Percentiles rank a stretch among this genome's conserved stretches.
Evolutionary conservation across 2,113 vertebrate genomes (phyloP).

Genomic region (Tragelaphus scriptus): DNA sequence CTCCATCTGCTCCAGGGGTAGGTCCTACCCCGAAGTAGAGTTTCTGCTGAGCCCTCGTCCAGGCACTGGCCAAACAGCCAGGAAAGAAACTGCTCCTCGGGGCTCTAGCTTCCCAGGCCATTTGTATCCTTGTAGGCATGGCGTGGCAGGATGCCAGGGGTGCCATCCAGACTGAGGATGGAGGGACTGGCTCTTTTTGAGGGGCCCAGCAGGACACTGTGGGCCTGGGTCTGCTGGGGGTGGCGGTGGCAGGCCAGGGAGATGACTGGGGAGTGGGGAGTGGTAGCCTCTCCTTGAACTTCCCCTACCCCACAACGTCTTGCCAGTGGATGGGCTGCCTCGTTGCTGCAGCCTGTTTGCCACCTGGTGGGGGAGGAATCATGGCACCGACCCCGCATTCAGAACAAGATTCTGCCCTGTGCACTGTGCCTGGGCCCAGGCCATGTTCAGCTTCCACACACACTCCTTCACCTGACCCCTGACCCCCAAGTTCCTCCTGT

Average conservation of each 20-base stretch:
- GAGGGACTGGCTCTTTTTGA: background rate
- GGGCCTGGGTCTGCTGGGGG: background rate
- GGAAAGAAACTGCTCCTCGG: background rate
- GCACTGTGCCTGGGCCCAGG: rapidly evolving
- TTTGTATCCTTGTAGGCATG: background rate
- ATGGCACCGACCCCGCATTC: background rate
- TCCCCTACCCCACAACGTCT: rapidly evolving
- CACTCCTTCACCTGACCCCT: background rate
- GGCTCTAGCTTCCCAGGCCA: background rate
- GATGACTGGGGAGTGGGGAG: background rate
- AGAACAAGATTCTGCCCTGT: background rate
- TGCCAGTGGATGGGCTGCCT: background rate
- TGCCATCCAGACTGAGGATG: too few relatives aligned
- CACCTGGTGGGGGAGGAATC: background rate
- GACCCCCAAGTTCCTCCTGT: background rate
- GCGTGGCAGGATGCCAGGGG: background rate
- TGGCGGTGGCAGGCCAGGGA: background rate
- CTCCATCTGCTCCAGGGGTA: background rate
- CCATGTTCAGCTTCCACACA: background rate
- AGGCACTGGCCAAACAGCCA: background rate
- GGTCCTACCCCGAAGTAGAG: background rate
- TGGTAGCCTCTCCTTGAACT: background rate
- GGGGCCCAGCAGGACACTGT: background rate
- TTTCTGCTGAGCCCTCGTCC: background rate
- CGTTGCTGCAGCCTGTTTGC: background rate